Base-by-base conservation (phyloP, 2,113 vertebrate genomes). In the Callionymus lyra region DNA sequence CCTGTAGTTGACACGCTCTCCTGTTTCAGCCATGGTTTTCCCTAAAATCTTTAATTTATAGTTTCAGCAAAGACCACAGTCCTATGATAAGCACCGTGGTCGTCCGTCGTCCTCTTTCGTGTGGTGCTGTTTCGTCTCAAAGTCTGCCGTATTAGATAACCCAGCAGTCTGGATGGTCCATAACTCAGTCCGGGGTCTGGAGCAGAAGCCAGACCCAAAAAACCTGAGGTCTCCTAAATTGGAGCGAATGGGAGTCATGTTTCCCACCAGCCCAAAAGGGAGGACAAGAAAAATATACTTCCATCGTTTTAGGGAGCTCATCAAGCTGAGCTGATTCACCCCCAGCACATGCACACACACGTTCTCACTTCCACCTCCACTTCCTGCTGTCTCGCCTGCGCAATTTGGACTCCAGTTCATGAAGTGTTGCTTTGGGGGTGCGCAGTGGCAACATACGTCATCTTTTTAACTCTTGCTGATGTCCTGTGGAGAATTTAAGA, bases 271-370 rank as follows among this genome's bases (percentile, higher is more conserved):
- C 59, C 53, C 40, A 43, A 41, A 56, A 33, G 39, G 44, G 50
- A 54, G 59, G 58, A 71, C 68, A 79, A 78, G 68, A 73, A 85
- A 77, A 78, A 76, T 72, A 81, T 34, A 53, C 50, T 50, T 75
- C 59, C 56, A 74, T 81, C 66, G 72, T 59, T 69, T 55, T 12
- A 44, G 35, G 47, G 42, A 55, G 50, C 53, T 54, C 45, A 44
- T 49, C 56, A 59, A 36, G 42, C 49, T 12, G 31, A 36, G 45
- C 56, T 46, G 16, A 27, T 12, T 32, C 12, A 41, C n/a, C 12
- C 38, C 0, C 27, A 37, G 15, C 21, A 34, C 49, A 39, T 37
- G n/a, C 47, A 27, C 21, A 6, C 39, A 27, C 17, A 27, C 36
- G 40, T 9, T 21, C 16, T 34, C 66, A 50, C 61, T 55, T 68